Evolutionary conservation across 2,797 vertebrate species (phyloP), one percentile per base, ranked within the genome.

Genomic region (Sebastes alutus): DNA sequence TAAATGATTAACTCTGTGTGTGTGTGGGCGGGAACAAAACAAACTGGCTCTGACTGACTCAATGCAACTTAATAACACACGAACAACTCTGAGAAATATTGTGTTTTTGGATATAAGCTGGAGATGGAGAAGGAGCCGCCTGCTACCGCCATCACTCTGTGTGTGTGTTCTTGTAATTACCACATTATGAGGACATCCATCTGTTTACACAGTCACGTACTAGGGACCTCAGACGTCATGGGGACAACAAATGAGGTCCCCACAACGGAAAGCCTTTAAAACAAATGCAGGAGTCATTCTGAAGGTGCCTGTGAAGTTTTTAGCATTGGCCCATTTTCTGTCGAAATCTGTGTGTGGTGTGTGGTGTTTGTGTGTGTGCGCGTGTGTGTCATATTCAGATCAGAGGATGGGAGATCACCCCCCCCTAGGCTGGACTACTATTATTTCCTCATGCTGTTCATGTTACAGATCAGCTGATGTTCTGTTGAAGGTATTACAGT

Each of bases 1-100:
- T 75, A 38, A 87, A 75, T 87, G 82, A 89, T 91, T 87, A 80
- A 89, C 86, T 33, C 32, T 2, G 10, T 33, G 32, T 33, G 82
- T 35, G 33, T 35, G 33, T 75, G 84, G 88, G 87, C 78, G 88
- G 81, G 16, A 11, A 5, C 72, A 3, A 42, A 11, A 5, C 72
- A 3, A 42, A 7, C 65, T 25, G 80, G 42, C 25, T 35, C 49
- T 1, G 22, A 58, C 32, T 1, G 20, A 42, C 32, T 75, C 62
- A 69, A 18, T 49, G 30, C 54, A 60, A 67, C 30, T 83, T 74
- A 78, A 76, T 75, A 77, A 89, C 81, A 68, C 78, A 46, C 4
- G 62, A 85, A 30, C 63, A 32, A 22, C 52, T 75, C 32, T 12
- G 42, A 59, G 11, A 59, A 30, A 61, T 42, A 42, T 2, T 60